Percentiles rank a stretch among this genome's conserved stretches.
Evolutionary conservation across 2,113 vertebrate genomes (phyloP).

Genomic region (Seriola rivoliana): DNA sequence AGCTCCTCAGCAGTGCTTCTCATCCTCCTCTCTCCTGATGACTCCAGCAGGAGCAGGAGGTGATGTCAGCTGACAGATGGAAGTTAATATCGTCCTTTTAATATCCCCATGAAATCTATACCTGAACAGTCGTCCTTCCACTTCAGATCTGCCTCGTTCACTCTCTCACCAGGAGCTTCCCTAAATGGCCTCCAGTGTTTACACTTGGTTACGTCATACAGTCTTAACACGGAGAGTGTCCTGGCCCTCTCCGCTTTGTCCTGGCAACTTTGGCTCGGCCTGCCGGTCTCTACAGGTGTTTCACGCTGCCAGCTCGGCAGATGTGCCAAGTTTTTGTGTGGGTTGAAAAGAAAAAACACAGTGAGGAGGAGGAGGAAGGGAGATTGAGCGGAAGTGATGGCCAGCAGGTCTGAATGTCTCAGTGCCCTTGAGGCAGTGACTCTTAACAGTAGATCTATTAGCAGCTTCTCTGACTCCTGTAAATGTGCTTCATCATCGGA

Average conservation of each 20-base stretch:
- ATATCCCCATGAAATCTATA: constrained; percentile 13
- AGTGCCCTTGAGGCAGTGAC: constrained; percentile 21
- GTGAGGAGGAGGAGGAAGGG: neutral
- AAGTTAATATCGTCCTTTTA: constrained; percentile 46
- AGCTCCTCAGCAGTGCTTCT: constrained; percentile 15
- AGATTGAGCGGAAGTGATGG: constrained; percentile 9
- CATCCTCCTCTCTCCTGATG: constrained; percentile 23
- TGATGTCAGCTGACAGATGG: constrained; percentile 49
- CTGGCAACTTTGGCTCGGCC: constrained; percentile 28
- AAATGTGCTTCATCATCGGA: constrained; percentile 1
- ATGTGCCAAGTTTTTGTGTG: constrained; percentile 18
- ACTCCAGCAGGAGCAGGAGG: constrained; percentile 23
- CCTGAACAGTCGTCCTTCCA: neutral
- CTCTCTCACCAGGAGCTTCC: constrained; percentile 34
- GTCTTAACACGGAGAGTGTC: constrained; percentile 16
- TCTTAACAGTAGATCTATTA: neutral
- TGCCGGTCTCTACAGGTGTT: constrained; percentile 52
- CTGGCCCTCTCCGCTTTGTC: constrained; percentile 8
- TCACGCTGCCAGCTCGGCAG: constrained; percentile 17
- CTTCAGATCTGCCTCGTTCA: neutral
- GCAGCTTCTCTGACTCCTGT: neutral
- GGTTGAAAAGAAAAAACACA: constrained; percentile 7
- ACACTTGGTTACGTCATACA: constrained; percentile 55
- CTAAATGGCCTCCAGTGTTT: constrained; percentile 61
- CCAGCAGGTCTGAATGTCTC: neutral